Evolutionary conservation across 1,140 invertebrate genomes (phyloP).

Genomic region (Nymphalis io): DNA sequence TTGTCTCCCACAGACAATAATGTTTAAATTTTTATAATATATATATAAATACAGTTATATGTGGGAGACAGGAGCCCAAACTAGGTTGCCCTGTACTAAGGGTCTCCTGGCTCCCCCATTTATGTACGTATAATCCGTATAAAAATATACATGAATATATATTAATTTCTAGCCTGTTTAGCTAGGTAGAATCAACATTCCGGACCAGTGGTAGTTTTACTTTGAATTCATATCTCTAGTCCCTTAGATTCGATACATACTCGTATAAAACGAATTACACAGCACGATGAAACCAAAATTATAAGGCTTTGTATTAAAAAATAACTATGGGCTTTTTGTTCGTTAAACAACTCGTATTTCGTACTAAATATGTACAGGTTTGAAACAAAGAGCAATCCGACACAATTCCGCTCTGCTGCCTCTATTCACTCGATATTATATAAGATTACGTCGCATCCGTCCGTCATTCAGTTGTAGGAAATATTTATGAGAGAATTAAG

Average conservation of each 20-base stretch:
- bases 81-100: too few relatives aligned
- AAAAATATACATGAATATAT: too few relatives aligned
- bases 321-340: neutral
- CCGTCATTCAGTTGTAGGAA: slow-evolving; percentile 14
- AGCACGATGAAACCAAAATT: neutral
- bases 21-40: too few relatives aligned
- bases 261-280: neutral
- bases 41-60: too few relatives aligned
- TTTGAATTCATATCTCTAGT: neutral
- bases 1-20: too few relatives aligned
- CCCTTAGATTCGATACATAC: neutral
- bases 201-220: too few relatives aligned
- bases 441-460: slow-evolving; percentile 38
- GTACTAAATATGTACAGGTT: slow-evolving; percentile 32
- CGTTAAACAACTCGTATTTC: neutral
- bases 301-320: neutral
- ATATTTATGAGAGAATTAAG: neutral
- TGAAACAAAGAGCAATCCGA: slow-evolving; percentile 48
- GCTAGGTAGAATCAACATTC: too few relatives aligned
- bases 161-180: too few relatives aligned
- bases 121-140: too few relatives aligned
- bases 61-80: too few relatives aligned
- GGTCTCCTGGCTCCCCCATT: too few relatives aligned
- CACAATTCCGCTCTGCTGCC: slow-evolving; percentile 46
- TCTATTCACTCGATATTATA: slow-evolving; percentile 64